Evolutionary conservation across 2,113 vertebrate genomes (phyloP), one percentile per base, ranked within the genome.

Genomic region (Halichoerus grypus): DNA sequence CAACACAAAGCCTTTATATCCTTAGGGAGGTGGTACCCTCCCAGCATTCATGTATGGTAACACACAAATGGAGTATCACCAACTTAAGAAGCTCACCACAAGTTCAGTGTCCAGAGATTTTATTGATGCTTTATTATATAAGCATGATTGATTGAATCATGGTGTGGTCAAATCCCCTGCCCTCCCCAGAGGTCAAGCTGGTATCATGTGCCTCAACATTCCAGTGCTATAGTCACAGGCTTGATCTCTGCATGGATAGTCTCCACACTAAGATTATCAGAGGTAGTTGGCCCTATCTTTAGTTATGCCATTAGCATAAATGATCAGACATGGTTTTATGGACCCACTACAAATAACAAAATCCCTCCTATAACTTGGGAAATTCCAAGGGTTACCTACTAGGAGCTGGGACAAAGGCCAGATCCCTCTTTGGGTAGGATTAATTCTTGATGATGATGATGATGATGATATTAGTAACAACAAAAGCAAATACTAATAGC

Each of bases 1-100:
- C 39, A 51, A 14, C 10, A 36, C 3, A 81, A 36, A 72, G 3
- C 39, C 76, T 42, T 21, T 19, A 14, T n/a, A 8, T 74, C 5
- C 8, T 49, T 0, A 15, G 36, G 1, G 13, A 16, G 15, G 4
- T 59, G 21, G 33, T 77, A 6, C 36, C 57, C 1, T 74, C 2
- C 28, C 26, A 42, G 13, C 19, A 28, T 21, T 12, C 24, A 46
- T 11, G 8, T 31, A 10, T 85, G 39, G 21, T 33, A 79, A 51
- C 42, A 57, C 31, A 24, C 24, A 71, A 67, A 85, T n/a, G 7
- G 4, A 51, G 24, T 53, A 31, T 42, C 12, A 3, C 7, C 69
- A 86, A 28, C 19, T 18, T 19, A 46, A 49, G 28, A 79, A 87
- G 28, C 3, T 31, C 36, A 5, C 42, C 33, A 77, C 7, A 79